Conservation (phyloP, 2,113 vertebrate genomes). For the Laterallus jamaicensis region DNA sequence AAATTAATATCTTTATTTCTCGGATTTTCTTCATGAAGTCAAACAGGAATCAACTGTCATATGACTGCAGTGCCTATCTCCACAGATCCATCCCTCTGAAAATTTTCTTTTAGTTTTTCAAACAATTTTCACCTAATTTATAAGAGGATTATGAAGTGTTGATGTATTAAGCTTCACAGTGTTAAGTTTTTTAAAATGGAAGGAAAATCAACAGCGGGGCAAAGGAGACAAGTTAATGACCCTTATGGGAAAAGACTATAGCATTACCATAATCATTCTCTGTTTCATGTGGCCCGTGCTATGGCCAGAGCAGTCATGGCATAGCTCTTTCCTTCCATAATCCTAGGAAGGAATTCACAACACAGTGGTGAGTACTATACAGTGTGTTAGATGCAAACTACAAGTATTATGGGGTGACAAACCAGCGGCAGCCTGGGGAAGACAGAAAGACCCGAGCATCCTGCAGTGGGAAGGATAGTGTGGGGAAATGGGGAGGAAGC, state of each 20-base stretch:
- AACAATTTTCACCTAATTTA: background rate
- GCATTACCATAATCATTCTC: background rate
- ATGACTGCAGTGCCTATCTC: background rate
- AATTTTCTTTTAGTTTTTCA: background rate
- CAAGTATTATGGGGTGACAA: background rate
- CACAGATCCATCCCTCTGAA: background rate
- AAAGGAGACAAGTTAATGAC: background rate
- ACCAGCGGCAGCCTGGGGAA: background rate
- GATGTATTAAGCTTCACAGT: background rate
- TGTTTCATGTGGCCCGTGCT: background rate
- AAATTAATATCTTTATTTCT: background rate
- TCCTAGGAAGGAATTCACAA: background rate
- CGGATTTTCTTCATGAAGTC: background rate
- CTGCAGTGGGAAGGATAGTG: fast-evolving
- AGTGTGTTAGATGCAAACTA: background rate
- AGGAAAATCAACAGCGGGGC: background rate
- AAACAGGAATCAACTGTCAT: background rate
- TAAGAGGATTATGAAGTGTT: background rate
- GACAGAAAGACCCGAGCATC: background rate
- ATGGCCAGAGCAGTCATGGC: background rate
- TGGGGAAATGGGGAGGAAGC: background rate
- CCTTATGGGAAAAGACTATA: background rate
- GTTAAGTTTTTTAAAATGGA: background rate
- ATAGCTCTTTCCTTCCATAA: background rate
- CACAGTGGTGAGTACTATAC: background rate